A percentile compares a stretch with the other conserved stretches of the same genome.
phyloP scores from a whole-genome alignment of 2,888 invertebrate genomes.

The Epistrophe eligans region DNA sequence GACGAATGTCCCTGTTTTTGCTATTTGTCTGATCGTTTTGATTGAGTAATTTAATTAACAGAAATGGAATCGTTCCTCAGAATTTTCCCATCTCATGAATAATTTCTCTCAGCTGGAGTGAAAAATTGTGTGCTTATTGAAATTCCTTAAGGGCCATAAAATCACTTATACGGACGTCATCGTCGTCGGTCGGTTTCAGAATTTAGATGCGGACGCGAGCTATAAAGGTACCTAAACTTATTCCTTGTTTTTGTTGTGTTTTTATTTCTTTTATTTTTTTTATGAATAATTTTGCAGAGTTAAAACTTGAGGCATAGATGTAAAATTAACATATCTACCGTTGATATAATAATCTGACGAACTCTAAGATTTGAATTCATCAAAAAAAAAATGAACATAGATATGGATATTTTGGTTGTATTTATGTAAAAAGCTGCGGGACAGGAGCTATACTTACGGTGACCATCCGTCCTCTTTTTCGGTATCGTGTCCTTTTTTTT shows the following conservation, averaged over 20 bases:
- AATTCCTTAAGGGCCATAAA: slow-evolving; percentile 67
- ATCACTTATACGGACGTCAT: slow-evolving; percentile 50
- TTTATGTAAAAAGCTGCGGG: neutral
- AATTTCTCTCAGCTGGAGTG: slow-evolving; percentile 16
- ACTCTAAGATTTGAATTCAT: slow-evolving; percentile 3
- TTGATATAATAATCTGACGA: neutral
- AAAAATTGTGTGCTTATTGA: slow-evolving; percentile 66
- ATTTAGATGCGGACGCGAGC: slow-evolving; percentile 6
- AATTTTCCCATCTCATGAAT: slow-evolving; percentile 33
- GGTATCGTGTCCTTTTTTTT: too few species aligned
- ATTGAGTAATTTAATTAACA: slow-evolving; percentile 75
- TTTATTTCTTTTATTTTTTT: slow-evolving; percentile 16
- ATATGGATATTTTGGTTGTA: neutral
- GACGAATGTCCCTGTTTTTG: neutral
- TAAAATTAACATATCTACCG: neutral
- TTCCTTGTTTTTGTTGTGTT: slow-evolving; percentile 6
- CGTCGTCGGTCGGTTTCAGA: slow-evolving; percentile 19
- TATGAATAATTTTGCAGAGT: slow-evolving; percentile 32
- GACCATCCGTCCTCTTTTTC: too few species aligned
- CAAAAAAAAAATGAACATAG: neutral
- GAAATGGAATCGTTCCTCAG: slow-evolving; percentile 46
- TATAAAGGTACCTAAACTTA: neutral
- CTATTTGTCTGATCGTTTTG: slow-evolving; percentile 38
- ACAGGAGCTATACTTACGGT: neutral
- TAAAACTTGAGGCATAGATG: slow-evolving; percentile 34